These are phyloP conservation scores for Helicoverpa assulta DNA, from an alignment of 2,888 invertebrate species.

Conservation along the genomic window DNA sequence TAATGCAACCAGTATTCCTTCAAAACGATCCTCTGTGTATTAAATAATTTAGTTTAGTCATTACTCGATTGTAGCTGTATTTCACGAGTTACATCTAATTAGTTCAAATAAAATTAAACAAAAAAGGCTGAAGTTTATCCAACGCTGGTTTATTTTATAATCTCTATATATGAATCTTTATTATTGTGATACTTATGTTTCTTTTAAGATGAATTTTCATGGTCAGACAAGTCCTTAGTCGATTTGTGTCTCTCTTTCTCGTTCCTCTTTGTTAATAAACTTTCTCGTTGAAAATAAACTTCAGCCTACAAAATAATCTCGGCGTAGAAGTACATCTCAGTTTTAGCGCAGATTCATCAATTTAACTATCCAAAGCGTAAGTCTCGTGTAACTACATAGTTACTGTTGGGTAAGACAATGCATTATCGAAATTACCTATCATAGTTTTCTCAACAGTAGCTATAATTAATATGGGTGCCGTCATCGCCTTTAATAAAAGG, in stretches of 20 bases:
- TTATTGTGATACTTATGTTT: neutral
- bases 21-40: constrained; percentile 38
- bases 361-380: constrained; percentile 25
- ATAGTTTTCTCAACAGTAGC: constrained; percentile 27
- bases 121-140: constrained; percentile 29
- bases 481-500: constrained; percentile 4
- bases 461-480: constrained; percentile 18
- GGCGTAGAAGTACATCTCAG: constrained; percentile 18
- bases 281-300: constrained; percentile 10
- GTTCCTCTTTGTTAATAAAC: no score
- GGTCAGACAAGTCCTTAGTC: neutral
- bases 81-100: constrained; percentile 40
- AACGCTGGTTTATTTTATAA: neutral
- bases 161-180: neutral
- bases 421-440: constrained; percentile 9
- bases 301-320: constrained; percentile 32
- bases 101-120: constrained; percentile 31
- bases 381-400: constrained; percentile 1
- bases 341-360: constrained; percentile 20
- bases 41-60: constrained; percentile 39
- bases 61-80: constrained; percentile 45
- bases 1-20: neutral
- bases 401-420: constrained; percentile 27
- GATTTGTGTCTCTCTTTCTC: neutral
- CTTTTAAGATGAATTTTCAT: no score